Evolutionary conservation across 2,888 invertebrate species (phyloP), one percentile per base, ranked within the genome.

Genomic region (Cecidostiba fungosa): DNA sequence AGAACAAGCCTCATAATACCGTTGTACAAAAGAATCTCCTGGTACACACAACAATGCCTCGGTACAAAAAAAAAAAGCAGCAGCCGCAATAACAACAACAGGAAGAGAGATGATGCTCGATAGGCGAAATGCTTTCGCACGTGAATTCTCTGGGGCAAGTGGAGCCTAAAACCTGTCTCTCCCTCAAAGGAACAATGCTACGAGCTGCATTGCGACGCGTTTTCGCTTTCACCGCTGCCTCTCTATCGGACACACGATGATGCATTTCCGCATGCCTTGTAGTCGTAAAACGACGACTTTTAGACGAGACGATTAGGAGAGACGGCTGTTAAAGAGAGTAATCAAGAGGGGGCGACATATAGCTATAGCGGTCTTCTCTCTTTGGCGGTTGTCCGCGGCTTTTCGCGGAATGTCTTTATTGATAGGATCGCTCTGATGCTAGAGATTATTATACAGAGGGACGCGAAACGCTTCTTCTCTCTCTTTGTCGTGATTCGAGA

Each of bases 151-250:
- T 59, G 73, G n/a, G 70, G 4, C 84, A 78, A 73, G 73, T 47
- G n/a, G 76, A 78, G 84, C 78, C 47, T 78, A 47, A 72, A 78
- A 77, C 77, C 77, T 83, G 72, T 82, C 69, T 76, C 29, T 77
- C 62, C 29, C 69, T 69, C 69, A 43, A 19, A 29, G 62, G 59
- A 81, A 81, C 81, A 81, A 81, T 81, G 43, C 80, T 59, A 43
- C 43, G 23, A 62, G 36, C 47, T n/a, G 73, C 73, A 74, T 81
- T 80, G 80, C 80, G 70, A 73, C 80, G 72, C 59, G 70, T 80
- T 73, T 19, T 59, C 81, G 81, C 81, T 81, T 81, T 81, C 73
- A 81, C 81, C 73, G 50, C 47, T 66, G 29, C 12, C 23, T 32
- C 32, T 4, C 26, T 66, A 43, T 59, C n/a, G 62, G 62, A 59